Percentiles rank a stretch among this genome's conserved stretches.
phyloP scores from a whole-genome alignment of 2,888 invertebrate genomes.

The Phasia obesa region DNA sequence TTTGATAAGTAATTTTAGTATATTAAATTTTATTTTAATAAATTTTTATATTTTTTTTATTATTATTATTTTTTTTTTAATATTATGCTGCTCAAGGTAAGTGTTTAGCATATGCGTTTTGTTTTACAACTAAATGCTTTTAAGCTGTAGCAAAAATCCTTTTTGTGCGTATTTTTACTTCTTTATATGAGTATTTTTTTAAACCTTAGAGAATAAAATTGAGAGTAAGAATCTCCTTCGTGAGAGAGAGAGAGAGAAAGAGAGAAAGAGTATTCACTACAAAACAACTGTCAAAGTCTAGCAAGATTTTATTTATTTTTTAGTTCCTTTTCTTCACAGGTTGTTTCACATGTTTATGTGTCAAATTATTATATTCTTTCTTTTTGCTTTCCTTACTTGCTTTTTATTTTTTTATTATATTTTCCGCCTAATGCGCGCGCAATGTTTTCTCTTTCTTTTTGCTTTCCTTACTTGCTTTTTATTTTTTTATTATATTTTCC shows the following conservation, averaged over 20 bases:
- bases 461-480: neutral
- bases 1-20: slow-evolving; percentile 7
- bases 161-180: slow-evolving; percentile 25
- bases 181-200: neutral
- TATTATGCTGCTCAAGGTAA: slow-evolving; percentile 20
- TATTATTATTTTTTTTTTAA: slow-evolving; percentile 14
- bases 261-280: slow-evolving; percentile 14
- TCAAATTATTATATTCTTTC: slow-evolving; percentile 33
- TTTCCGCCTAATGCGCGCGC: slow-evolving; percentile 67
- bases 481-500: slow-evolving; percentile 33
- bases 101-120: slow-evolving; percentile 65
- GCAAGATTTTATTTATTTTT: neutral
- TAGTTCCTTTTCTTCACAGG: neutral
- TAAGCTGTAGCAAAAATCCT: slow-evolving; percentile 35
- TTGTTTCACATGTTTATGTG: slow-evolving; percentile 30
- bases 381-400: neutral
- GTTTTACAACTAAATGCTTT: slow-evolving; percentile 66
- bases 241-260: too few species aligned
- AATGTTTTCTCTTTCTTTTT: slow-evolving; percentile 24
- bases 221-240: too few species aligned
- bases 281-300: slow-evolving; percentile 40
- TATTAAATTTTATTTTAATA: slow-evolving; percentile 15
- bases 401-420: slow-evolving; percentile 8
- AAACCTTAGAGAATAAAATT: neutral
- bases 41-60: slow-evolving; percentile 21